A percentile compares a stretch with the other conserved stretches of the same genome.
These are phyloP conservation scores for Tragelaphus buxtoni DNA, from an alignment of 2,113 vertebrate species.

Conservation along the genomic window DNA sequence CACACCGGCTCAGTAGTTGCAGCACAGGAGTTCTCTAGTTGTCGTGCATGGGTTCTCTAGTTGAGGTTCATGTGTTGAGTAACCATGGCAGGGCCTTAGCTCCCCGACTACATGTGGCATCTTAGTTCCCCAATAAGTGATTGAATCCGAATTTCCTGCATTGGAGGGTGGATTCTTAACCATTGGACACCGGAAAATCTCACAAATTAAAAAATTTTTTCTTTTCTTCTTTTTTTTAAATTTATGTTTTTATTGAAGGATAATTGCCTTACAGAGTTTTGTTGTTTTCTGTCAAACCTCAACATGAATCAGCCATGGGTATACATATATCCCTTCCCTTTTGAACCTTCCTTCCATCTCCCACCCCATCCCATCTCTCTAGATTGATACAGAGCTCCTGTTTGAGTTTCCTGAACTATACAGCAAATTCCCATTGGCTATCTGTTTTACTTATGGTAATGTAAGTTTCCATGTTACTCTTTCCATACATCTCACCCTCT, in stretches of 20 bases:
- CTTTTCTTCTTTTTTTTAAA: background rate
- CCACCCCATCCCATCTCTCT: background rate
- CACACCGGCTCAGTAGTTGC: background rate
- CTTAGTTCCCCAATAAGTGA: background rate
- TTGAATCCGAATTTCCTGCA: background rate
- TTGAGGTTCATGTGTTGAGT: background rate
- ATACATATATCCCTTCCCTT: background rate
- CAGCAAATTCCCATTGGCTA: background rate
- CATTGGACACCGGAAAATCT: background rate
- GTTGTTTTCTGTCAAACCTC: background rate
- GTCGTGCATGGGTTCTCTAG: background rate
- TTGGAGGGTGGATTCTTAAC: background rate
- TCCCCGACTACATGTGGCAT: background rate
- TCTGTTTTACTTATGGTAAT: background rate
- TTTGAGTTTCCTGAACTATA: background rate
- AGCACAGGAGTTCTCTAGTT: background rate
- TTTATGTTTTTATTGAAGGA: background rate
- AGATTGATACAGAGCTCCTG: background rate
- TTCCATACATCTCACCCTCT: background rate
- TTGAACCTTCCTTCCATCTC: background rate
- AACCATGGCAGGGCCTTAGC: background rate
- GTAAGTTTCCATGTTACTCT: background rate
- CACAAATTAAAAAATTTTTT: background rate
- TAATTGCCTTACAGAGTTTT: background rate
- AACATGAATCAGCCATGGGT: background rate